Conservation (phyloP, 2,113 vertebrate species). For the Motacilla alba region DNA sequence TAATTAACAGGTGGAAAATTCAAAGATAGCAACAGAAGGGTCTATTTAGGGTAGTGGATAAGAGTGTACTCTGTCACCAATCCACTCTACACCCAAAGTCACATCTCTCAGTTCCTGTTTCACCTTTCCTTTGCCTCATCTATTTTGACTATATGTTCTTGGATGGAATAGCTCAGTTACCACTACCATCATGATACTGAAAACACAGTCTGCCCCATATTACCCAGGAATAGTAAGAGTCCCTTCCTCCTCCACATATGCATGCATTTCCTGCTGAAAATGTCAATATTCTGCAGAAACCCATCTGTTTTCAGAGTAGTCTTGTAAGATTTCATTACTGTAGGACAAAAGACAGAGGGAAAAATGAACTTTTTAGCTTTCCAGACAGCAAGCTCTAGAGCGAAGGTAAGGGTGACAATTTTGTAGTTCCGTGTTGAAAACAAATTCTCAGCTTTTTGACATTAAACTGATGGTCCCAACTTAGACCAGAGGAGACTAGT, state of each 20-base stretch:
- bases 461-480: neutral
- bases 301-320: neutral
- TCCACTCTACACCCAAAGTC: neutral
- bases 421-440: neutral
- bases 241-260: neutral
- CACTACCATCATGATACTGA: neutral
- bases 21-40: neutral
- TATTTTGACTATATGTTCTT: neutral
- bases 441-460: neutral
- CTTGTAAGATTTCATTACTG: neutral
- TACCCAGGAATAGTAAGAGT: neutral
- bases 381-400: neutral
- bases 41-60: neutral
- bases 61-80: neutral
- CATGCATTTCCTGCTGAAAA: constrained; percentile 18
- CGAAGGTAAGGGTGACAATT: neutral
- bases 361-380: neutral
- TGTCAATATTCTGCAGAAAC: constrained; percentile 6
- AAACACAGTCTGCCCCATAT: neutral
- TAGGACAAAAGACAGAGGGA: neutral
- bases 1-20: neutral
- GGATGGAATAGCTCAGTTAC: neutral
- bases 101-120: neutral
- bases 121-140: neutral
- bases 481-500: neutral